These are phyloP conservation scores for Habrosyne pyritoides DNA, from an alignment of 2,888 invertebrate genomes.

Conservation along the genomic window DNA sequence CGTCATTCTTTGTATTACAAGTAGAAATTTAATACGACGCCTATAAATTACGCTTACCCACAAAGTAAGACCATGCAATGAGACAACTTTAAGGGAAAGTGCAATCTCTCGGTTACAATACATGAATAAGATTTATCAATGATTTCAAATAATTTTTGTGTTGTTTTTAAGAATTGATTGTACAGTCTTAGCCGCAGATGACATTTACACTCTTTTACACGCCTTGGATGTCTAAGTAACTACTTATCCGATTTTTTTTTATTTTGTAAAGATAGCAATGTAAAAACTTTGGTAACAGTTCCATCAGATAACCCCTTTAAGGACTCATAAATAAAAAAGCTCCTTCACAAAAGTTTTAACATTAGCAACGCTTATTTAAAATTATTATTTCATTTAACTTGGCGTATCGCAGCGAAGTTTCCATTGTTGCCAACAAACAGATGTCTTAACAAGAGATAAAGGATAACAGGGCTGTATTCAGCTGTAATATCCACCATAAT, in stretches of 20 bases:
- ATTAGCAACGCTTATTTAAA: slow-evolving; percentile 10
- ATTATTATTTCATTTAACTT: slow-evolving; percentile 12
- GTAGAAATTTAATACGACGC: too few species aligned
- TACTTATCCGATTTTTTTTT: not conserved
- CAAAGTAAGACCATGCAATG: too few species aligned
- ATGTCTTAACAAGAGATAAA: slow-evolving; percentile 10
- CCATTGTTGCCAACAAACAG: slow-evolving; percentile 16
- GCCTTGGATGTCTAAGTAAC: too few species aligned
- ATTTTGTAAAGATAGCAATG: not conserved
- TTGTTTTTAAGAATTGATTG: too few species aligned
- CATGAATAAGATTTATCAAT: too few species aligned
- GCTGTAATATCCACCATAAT: not conserved
- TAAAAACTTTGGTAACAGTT: not conserved
- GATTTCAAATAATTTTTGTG: too few species aligned
- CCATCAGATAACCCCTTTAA: not conserved
- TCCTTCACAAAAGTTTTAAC: slow-evolving; percentile 10
- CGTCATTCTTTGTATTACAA: not conserved
- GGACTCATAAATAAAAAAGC: not conserved
- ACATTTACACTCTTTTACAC: too few species aligned
- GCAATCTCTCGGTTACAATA: too few species aligned
- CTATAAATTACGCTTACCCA: too few species aligned
- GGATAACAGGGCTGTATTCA: slow-evolving; percentile 9
- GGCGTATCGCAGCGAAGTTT: slow-evolving; percentile 17
- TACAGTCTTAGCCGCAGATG: too few species aligned
- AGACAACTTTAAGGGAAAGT: too few species aligned